Evolutionary conservation across 2,888 invertebrate species (phyloP), one percentile per base, ranked within the genome.

Genomic region (Lacanobia wlatinum): DNA sequence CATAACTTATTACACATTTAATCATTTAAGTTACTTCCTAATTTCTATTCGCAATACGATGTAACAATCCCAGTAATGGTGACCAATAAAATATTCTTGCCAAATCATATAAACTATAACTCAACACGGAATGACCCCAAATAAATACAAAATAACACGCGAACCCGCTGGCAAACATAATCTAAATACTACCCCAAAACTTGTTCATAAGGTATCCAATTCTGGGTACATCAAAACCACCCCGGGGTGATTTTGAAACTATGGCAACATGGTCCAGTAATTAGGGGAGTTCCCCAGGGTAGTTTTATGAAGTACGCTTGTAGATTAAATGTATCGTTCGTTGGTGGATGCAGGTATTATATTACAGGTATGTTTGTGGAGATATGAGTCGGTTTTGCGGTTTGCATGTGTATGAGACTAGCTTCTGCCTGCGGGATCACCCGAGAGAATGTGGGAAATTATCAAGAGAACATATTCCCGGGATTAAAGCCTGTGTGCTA

Each of bases 181-280:
- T 60, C 12, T 16, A 21, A 21, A 43, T 53, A 43, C 5, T 10
- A 52, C 10, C 14, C 21, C 81, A 14, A 12, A 78, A 77, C 62
- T 66, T 66, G 82, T 63, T 77, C 65, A 66, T 63, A 63, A 70
- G 46, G 82, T 70, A 73, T 67, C 69, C 79, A 78, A 78, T 83
- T 70, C 48, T 21, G 53, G 12, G 56, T 58, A 68, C 82, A 79
- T 72, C 34, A 79, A 56, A 78, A 60, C 72, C 65, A 66, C 79
- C 83, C 79, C 63, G 50, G 83, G 83, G 85, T 78, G 70, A 78
- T 75, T 82, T 79, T 79, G 73, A 76, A 83, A 83, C 85, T 83
- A 82, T 70, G 52, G 73, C 56, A 74, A 85, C 83, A 83, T 16
- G 73, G 73, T 53, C 73, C 56, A 14, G 76, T 83, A 82, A 83